A percentile compares a stretch with the other conserved stretches of the same genome.
These are phyloP conservation scores for Cantharis rustica DNA, from an alignment of 2,888 invertebrate species.

Conservation along the genomic window DNA sequence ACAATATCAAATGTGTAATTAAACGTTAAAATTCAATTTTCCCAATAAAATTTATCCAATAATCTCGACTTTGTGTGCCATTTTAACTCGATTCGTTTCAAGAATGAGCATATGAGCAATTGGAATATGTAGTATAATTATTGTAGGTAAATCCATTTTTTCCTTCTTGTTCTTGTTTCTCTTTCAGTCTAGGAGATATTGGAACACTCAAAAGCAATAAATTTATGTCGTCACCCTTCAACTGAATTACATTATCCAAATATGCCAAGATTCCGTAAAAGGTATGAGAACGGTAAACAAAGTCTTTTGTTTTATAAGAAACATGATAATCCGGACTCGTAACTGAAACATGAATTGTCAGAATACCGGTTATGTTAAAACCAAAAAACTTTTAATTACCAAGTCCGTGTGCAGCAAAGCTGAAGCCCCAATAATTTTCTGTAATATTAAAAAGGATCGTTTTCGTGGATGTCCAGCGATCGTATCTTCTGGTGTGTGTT, in stretches of 20 bases:
- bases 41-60: background rate
- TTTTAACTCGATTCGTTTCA: background rate
- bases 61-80: background rate
- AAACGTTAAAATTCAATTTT: background rate
- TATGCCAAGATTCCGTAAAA: background rate
- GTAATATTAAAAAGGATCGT: background rate
- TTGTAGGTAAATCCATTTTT: no score
- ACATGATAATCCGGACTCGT: background rate
- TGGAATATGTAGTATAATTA: no score
- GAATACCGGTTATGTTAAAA: background rate
- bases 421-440: background rate
- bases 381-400: background rate
- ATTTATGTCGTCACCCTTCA: background rate
- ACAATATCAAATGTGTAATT: background rate
- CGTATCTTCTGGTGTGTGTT: background rate
- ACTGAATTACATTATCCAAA: background rate
- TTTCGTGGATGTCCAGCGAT: background rate
- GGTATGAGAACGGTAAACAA: background rate
- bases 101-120: no score
- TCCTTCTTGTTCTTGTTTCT: no score
- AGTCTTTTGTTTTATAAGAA: background rate
- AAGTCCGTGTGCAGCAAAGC: background rate
- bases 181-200: background rate
- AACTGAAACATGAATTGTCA: background rate
- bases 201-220: background rate